Evolutionary conservation across 2,888 invertebrate genomes (phyloP).

Genomic region (Hoplodrina ambigua): DNA sequence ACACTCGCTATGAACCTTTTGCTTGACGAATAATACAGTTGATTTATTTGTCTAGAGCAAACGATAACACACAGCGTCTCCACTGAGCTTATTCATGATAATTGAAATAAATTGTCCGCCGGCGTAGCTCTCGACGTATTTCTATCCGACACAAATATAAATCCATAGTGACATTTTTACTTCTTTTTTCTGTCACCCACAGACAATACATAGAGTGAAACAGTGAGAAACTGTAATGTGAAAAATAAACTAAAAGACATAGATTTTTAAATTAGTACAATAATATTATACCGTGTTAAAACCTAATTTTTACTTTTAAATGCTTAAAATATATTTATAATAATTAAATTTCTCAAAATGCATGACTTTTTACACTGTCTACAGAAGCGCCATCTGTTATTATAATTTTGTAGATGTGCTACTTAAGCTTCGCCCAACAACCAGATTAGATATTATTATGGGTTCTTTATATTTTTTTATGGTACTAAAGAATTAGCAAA

Average conservation of each 20-base stretch:
- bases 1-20: slow-evolving; percentile 74
- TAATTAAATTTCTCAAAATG: not conserved
- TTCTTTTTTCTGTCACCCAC: slow-evolving; percentile 71
- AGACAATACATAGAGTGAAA: slow-evolving; percentile 63
- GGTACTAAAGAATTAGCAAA: no score
- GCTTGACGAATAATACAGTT: slow-evolving; percentile 72
- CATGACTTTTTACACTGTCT: not conserved
- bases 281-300: not conserved
- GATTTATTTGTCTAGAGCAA: slow-evolving; percentile 78
- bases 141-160: slow-evolving; percentile 87
- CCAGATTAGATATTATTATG: no score
- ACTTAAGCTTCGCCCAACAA: not conserved
- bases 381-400: slow-evolving; percentile 37
- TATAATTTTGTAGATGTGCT: not conserved
- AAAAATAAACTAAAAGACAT: not conserved
- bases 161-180: slow-evolving; percentile 78
- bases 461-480: no score
- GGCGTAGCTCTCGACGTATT: slow-evolving; percentile 85
- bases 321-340: not conserved
- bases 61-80: slow-evolving; percentile 79
- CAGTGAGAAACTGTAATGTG: slow-evolving; percentile 24
- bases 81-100: slow-evolving; percentile 84
- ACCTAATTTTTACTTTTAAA: no score
- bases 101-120: slow-evolving; percentile 88
- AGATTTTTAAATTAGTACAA: not conserved